Evolutionary conservation across 2,113 vertebrate species (phyloP), one percentile per base, ranked within the genome.

Genomic region (Myotis yumanensis): DNA sequence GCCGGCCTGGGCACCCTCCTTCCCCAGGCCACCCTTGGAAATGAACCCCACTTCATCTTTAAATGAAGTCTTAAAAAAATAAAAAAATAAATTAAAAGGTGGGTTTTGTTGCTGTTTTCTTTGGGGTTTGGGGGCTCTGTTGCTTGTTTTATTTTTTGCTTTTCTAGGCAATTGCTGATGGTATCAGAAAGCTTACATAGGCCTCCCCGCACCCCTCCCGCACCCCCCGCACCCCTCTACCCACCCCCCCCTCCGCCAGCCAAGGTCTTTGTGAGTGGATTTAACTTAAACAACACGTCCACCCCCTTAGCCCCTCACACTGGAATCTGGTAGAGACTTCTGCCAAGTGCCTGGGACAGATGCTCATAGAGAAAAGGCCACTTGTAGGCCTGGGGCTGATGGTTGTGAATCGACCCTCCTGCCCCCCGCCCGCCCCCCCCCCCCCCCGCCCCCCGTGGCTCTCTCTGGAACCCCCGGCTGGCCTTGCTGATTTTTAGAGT

Each of bases 261-360:
- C 16, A 11, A 75, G 2, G 37, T 32, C 59, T 83, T 37, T 57
- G 52, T 35, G 81, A 73, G 30, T 72, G 28, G 57, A 10, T 57
- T 90, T 48, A 76, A 90, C 52, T 77, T 85, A 28, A 40, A 71
- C 92, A 93, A 17, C 16, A 12, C 35, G 72, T 40, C 40, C 4
- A 6, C n/a, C n/a, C n/a, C 43, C 2, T 30, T 46, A 35, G 62
- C 12, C 22, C 71, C 89, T 71, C 7, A 25, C n/a, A 25, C 17
- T 90, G 79, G 76, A 85, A 71, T 76, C 83, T n/a, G 52, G 88
- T 15, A 54, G 86, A 92, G 73, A 28, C 69, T 71, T 79, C 62
- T 9, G 14, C 20, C 3, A 18, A 80, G 30, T 0, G 54, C 80
- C 46, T 7, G 80, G 23, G 28, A 11, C 46, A 25, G 12, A 2